Evolutionary conservation across 2,888 invertebrate species (phyloP), one percentile per base, ranked within the genome.

Genomic region (Pristionchus arcanus): DNA sequence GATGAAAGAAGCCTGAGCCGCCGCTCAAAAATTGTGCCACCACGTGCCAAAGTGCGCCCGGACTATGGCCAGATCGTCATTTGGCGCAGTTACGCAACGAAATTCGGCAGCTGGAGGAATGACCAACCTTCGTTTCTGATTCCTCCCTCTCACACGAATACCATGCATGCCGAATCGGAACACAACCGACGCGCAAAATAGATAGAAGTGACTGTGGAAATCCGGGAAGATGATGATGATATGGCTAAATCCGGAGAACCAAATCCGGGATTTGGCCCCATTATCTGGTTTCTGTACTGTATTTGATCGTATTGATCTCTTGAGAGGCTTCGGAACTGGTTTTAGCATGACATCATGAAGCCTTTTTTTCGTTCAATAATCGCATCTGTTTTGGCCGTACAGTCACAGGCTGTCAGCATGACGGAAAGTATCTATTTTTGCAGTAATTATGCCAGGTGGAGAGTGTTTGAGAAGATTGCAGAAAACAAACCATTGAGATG

Each of bases 391-490:
- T 63, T 63, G 63, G n/a, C 11, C n/a, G 55, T 21, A 55, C 55
- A 55, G 55, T 55, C 42, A 19, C 21, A 21, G 21, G 19, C 21
- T 55, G 1, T 55, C 55, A 55, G 25, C 25, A 63, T 63, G 63
- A 63, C 63, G 42, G 42, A 63, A 25, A 25, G 21, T 7, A 21
- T 11, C 31, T 34, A 71, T 34, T 31, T 31, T 34, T 34, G 71
- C 34, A 71, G 71, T 15, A 71, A 71, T 71, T 34, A 71, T 71
- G 21, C 71, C 31, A 71, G 34, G 71, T 71, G 71, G 71, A 34
- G 71, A 21, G 31, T 34, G 31, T 16, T 31, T 34, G 34, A 31
- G 71, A 34, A 71, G 63, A 63, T 63, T 63, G 63, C 63, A 71
- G 71, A 71, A 71, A 71, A 16, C 68, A 9, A 68, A 49, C 42